Evolutionary conservation across 2,113 vertebrate species (phyloP), one percentile per base, ranked within the genome.

Genomic region (Hippoglossus stenolepis): DNA sequence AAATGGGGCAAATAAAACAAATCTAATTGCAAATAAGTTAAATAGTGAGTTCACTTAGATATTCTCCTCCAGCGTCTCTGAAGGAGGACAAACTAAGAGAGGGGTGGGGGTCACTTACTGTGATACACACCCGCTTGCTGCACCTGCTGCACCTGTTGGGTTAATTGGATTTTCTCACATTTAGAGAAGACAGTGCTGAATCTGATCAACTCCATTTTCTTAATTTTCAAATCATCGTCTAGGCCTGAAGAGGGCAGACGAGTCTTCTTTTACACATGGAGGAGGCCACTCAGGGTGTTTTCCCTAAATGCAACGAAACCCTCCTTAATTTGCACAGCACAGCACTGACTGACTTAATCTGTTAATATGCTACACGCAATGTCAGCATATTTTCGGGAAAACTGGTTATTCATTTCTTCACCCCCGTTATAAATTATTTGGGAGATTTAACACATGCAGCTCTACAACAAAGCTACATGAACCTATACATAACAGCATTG

Each of bases 201-300:
- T 84, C 11, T 43, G 43, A 81, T 80, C 60, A 79, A 45, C 38
- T 65, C 47, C 31, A 76, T 79, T 38, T 43, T 70, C 64, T 56
- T 31, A n/a, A 78, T 62, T n/a, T 59, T 26, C 54, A 73, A 77
- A 75, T 87, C 31, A 82, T 81, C 75, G 79, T 89, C 11, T 68
- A 78, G 65, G 77, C 92, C 93, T 93, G 89, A 91, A 93, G 93
- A 93, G 92, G 93, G 92, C 92, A 94, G 88, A 85, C 80, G 11
- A 79, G 87, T 69, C 81, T 84, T 78, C 64, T 73, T 79, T 73
- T 79, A 51, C 84, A 85, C 72, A 28, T 0, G 11, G 28, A 70
- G 14, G 5, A 40, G 2, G 68, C 43, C 57, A 40, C 35, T 69
- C n/a, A 31, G 31, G 15, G 61, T 58, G 53, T 21, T 51, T 26